A percentile compares a stretch with the other conserved stretches of the same genome.
phyloP scores from a whole-genome alignment of 1,140 invertebrate genomes.

The Microplitis demolitor region DNA sequence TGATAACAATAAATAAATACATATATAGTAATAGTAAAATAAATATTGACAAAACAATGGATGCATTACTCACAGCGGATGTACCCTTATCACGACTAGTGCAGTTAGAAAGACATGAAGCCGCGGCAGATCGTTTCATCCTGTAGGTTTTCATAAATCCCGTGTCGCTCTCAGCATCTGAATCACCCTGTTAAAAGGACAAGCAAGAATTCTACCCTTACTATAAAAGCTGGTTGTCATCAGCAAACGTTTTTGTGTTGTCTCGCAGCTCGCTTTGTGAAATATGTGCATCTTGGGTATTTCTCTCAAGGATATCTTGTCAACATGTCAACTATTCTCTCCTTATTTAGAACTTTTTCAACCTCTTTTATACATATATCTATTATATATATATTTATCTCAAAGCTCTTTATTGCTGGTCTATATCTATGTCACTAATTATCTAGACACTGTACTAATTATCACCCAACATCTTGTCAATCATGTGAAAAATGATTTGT shows the following conservation, averaged over 20 bases:
- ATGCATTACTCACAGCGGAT: slow-evolving; percentile 57
- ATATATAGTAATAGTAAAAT: neutral
- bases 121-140: slow-evolving; percentile 58
- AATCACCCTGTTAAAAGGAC: slow-evolving; percentile 59
- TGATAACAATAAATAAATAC: neutral
- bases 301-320: too few relatives aligned
- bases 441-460: too few relatives aligned
- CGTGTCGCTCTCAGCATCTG: slow-evolving; percentile 57
- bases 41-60: neutral
- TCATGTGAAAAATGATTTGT: too few relatives aligned
- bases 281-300: neutral
- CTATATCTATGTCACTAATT: too few relatives aligned
- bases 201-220: slow-evolving; percentile 55
- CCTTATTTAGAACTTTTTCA: too few relatives aligned
- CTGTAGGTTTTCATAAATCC: slow-evolving; percentile 59
- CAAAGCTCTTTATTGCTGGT: too few relatives aligned
- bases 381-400: too few relatives aligned
- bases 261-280: neutral
- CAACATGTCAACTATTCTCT: too few relatives aligned
- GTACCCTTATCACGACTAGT: slow-evolving; percentile 56
- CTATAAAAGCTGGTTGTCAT: slow-evolving; percentile 32
- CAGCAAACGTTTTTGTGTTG: neutral
- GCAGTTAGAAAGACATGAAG: slow-evolving; percentile 60
- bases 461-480: too few relatives aligned
- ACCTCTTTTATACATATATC: too few relatives aligned